These are phyloP conservation scores for Anser cygnoides DNA, from an alignment of 2,113 vertebrate genomes.

Conservation along the genomic window DNA sequence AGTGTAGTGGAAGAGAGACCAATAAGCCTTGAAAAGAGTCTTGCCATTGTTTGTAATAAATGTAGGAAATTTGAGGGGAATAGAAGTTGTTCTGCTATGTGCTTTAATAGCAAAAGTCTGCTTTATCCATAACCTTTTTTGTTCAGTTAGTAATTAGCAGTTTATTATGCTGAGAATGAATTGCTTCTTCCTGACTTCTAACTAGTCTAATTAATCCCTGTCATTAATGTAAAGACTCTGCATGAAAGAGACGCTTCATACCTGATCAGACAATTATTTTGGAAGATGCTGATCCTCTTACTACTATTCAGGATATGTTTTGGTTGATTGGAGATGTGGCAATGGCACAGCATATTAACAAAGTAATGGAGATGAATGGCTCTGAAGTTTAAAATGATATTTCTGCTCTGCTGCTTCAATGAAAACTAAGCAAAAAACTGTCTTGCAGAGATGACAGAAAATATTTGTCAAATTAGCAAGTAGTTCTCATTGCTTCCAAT, in stretches of 20 bases:
- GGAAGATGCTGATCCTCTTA: constrained; percentile 47
- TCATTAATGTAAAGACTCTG: constrained; percentile 40
- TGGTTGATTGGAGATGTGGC: neutral
- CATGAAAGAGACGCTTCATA: constrained; percentile 30
- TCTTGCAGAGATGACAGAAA: neutral
- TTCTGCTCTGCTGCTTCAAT: constrained; percentile 26
- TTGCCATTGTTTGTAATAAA: constrained; percentile 22
- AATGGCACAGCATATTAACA: constrained; percentile 41
- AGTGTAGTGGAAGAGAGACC: neutral
- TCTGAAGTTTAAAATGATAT: constrained; percentile 14
- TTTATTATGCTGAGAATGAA: constrained; percentile 11
- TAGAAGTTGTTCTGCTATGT: neutral
- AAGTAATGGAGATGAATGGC: constrained; percentile 10
- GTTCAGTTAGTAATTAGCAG: constrained; percentile 33
- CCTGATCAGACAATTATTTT: constrained; percentile 61
- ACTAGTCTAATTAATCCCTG: constrained; percentile 48
- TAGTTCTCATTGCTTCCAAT: neutral
- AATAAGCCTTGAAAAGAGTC: constrained; percentile 10
- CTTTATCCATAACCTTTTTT: neutral
- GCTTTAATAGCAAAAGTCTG: neutral
- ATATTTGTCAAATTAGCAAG: neutral
- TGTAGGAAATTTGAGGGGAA: neutral
- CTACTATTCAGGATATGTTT: constrained; percentile 27
- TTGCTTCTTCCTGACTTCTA: constrained; percentile 45
- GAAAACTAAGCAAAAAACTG: neutral